These are phyloP conservation scores for Amphipoea lucens DNA, from an alignment of 2,888 invertebrate genomes.

Conservation along the genomic window DNA sequence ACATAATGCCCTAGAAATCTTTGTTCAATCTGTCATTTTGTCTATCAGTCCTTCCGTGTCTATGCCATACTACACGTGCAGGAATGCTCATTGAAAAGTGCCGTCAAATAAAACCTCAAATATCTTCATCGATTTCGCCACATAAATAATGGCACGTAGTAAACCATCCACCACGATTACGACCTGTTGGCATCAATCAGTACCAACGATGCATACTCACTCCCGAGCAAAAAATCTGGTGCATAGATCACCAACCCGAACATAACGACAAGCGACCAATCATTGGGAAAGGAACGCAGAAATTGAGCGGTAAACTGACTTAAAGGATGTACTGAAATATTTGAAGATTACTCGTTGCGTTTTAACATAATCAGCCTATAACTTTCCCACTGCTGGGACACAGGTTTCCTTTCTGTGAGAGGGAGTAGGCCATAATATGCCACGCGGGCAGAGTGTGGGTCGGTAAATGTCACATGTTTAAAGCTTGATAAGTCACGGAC, in stretches of 20 bases:
- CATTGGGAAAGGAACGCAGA: constrained; percentile 23
- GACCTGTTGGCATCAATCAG: constrained; percentile 44
- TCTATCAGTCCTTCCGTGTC: too few species aligned
- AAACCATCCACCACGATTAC: neutral
- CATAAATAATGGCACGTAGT: constrained; percentile 15
- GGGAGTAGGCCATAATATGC: too few species aligned
- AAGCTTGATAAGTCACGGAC: too few species aligned
- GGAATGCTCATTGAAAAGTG: neutral
- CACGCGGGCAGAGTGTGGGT: too few species aligned
- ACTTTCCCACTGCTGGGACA: too few species aligned
- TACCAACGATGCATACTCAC: constrained; percentile 27
- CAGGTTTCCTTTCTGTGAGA: too few species aligned
- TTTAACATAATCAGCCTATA: too few species aligned
- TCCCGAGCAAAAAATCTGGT: constrained; percentile 35
- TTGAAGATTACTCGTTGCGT: neutral
- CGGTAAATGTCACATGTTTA: too few species aligned
- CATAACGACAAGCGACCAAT: constrained; percentile 21
- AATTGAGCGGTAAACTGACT: constrained; percentile 26
- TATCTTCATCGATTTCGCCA: constrained; percentile 21
- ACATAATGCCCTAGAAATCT: too few species aligned
- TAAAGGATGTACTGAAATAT: neutral
- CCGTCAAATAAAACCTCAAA: constrained; percentile 8
- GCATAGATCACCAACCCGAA: constrained; percentile 29
- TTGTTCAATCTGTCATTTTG: too few species aligned
- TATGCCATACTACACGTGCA: too few species aligned